Conservation (phyloP, 2,113 vertebrate species). For the Smithornis capensis region DNA sequence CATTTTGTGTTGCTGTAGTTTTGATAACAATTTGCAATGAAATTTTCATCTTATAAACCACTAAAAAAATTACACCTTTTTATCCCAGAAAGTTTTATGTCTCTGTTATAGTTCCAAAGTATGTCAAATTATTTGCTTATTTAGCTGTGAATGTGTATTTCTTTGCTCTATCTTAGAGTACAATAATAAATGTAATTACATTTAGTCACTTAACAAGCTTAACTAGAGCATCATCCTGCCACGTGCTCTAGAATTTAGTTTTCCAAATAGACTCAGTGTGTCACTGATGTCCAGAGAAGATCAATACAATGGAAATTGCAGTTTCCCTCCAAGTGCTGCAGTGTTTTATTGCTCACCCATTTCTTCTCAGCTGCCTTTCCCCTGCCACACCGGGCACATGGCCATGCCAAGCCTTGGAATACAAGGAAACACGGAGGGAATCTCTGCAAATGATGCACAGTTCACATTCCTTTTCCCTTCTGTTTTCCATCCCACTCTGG, state of each 20-base stretch:
- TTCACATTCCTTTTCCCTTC: background rate
- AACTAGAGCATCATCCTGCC: constrained; percentile 57
- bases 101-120: background rate
- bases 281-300: constrained; percentile 66
- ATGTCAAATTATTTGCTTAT: background rate
- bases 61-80: background rate
- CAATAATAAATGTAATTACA: constrained; percentile 53
- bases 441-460: background rate
- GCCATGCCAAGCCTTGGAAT: constrained; percentile 40
- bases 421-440: constrained; percentile 1
- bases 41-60: background rate
- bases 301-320: constrained; percentile 79
- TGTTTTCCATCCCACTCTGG: background rate
- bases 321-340: constrained; percentile 75
- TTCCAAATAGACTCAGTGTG: constrained; percentile 69
- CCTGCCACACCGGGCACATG: background rate
- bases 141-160: background rate
- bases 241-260: constrained; percentile 67
- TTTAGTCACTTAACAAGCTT: constrained; percentile 44
- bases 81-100: background rate
- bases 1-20: background rate
- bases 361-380: constrained; percentile 49
- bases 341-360: constrained; percentile 68
- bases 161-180: background rate
- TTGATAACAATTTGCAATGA: background rate